Percentiles rank a stretch among this genome's conserved stretches.
Evolutionary conservation across 53 echinoderm and acorn worm species (phyloP).

Genomic region (Antedon mediterranea): DNA sequence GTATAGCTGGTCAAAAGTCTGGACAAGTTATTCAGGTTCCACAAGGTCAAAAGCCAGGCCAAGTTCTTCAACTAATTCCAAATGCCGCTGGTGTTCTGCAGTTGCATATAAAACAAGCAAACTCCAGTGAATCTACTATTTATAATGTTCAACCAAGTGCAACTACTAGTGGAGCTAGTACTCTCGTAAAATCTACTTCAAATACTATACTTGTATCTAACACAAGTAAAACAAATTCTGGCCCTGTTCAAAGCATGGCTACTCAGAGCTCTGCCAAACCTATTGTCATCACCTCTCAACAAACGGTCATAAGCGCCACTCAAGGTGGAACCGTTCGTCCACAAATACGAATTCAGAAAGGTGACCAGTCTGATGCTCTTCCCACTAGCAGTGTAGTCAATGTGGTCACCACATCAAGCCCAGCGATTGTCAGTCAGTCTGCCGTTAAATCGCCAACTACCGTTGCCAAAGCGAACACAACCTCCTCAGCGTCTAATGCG

Average conservation of each 20-base stretch:
- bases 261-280: not conserved
- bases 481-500: not conserved
- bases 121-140: not conserved
- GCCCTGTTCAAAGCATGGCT: not conserved
- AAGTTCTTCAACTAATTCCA: not conserved
- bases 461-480: not conserved
- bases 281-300: not conserved
- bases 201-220: not conserved
- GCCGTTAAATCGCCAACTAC: not conserved
- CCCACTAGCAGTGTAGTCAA: not conserved
- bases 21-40: not conserved
- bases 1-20: not conserved
- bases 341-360: not conserved
- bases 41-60: not conserved
- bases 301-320: not conserved
- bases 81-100: not conserved
- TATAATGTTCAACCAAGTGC: not conserved
- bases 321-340: not conserved
- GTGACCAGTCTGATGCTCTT: not conserved
- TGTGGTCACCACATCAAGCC: not conserved
- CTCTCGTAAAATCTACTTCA: not conserved
- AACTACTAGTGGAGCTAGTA: not conserved
- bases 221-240: not conserved
- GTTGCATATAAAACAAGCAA: not conserved
- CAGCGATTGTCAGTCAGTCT: not conserved